Conservation (phyloP, 2,113 vertebrate genomes). For the Eudyptes chrysolophus region DNA sequence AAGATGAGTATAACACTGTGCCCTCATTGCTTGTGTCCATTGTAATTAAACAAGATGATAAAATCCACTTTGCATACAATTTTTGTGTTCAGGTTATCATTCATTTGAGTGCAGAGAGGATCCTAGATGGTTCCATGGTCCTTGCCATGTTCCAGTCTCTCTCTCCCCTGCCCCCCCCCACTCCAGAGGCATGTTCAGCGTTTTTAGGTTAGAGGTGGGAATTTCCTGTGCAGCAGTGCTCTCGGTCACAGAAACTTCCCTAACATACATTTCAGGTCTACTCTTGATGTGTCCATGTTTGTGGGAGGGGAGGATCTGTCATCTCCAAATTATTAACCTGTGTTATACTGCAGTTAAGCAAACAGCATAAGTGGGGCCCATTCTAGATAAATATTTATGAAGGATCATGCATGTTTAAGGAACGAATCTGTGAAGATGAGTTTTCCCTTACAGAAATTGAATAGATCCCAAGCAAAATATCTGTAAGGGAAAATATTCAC, state of each 20-base stretch:
- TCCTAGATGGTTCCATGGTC: background rate
- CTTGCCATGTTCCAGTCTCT: background rate
- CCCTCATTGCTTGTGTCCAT: background rate
- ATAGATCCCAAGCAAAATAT: background rate
- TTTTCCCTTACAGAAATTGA: background rate
- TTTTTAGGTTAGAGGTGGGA: background rate
- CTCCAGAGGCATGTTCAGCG: background rate
- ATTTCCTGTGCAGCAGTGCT: background rate
- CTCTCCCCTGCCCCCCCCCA: fast-evolving
- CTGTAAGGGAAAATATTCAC: background rate
- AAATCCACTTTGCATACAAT: background rate
- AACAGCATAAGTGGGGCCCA: background rate
- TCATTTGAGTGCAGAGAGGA: background rate
- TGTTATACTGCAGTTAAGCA: background rate
- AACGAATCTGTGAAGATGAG: background rate
- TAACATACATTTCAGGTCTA: background rate
- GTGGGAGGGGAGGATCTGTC: background rate
- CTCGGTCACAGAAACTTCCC: background rate
- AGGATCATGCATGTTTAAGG: background rate
- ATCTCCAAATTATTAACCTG: background rate
- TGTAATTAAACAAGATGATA: background rate
- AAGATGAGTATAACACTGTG: background rate
- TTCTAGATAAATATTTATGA: background rate
- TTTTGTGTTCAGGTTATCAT: background rate
- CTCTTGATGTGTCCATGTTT: background rate